Percentiles rank a stretch among this genome's conserved stretches.
phyloP scores from a whole-genome alignment of 2,113 vertebrate genomes.

The Mandrillus leucophaeus region DNA sequence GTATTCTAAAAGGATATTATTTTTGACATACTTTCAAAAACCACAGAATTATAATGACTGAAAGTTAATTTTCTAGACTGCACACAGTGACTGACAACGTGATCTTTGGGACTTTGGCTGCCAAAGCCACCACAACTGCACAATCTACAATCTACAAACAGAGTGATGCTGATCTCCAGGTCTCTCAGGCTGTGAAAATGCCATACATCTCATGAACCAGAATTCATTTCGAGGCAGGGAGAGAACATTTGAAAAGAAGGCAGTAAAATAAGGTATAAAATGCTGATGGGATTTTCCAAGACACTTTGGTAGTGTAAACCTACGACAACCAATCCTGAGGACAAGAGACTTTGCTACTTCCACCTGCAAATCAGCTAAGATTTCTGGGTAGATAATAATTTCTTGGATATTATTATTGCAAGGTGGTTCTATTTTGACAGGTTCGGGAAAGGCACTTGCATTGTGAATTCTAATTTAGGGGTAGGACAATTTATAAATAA shows the following conservation, averaged over 20 bases:
- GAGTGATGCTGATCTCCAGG: neutral
- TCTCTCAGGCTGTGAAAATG: neutral
- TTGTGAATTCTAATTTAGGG: neutral
- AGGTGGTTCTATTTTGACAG: fast-evolving
- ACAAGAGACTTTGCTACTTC: too few species aligned
- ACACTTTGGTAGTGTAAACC: fast-evolving
- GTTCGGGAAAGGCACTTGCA: too few species aligned
- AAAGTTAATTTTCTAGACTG: neutral
- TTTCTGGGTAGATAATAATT: neutral
- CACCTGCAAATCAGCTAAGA: too few species aligned
- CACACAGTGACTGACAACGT: neutral
- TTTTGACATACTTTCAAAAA: neutral
- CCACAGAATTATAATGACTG: neutral
- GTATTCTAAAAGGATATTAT: neutral
- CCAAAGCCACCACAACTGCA: neutral
- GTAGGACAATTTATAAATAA: neutral
- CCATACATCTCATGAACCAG: neutral
- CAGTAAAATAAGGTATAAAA: too few species aligned
- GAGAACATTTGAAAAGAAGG: neutral
- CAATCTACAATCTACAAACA: neutral
- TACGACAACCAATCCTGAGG: fast-evolving
- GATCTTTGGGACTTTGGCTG: neutral
- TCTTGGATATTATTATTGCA: fast-evolving
- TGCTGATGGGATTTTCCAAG: neutral
- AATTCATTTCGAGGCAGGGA: too few species aligned